Evolutionary conservation across 2,888 invertebrate species (phyloP).

Genomic region (Girardia tigrina): DNA sequence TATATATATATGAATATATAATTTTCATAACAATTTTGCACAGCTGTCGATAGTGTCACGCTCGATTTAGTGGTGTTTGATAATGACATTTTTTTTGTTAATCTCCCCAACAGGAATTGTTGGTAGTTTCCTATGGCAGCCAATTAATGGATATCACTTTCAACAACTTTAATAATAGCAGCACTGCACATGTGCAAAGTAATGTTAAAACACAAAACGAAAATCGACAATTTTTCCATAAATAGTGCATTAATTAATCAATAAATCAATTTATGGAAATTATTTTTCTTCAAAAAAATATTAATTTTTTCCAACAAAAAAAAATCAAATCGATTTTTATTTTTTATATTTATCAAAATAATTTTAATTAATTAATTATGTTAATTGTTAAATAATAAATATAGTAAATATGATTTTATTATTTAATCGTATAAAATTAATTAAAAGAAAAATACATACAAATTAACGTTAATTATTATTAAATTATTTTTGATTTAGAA

Average conservation of each 20-base stretch:
- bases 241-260: background rate
- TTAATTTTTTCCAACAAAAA: background rate
- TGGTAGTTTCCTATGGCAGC: background rate
- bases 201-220: background rate
- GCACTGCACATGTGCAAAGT: background rate
- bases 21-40: background rate
- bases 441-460: too few relatives aligned
- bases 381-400: background rate
- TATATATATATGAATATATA: background rate
- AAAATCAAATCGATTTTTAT: background rate
- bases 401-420: background rate
- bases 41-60: conserved; percentile 16
- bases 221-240: background rate
- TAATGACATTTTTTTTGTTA: conserved; percentile 7
- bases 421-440: background rate
- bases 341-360: background rate
- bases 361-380: conserved; percentile 14
- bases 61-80: conserved; percentile 14
- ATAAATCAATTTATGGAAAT: background rate
- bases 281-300: background rate
- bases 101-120: background rate
- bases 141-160: conserved; percentile 20
- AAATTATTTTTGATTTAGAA: too few relatives aligned
- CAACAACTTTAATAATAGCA: conserved; percentile 2
- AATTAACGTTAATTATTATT: background rate